Evolutionary conservation across 2,888 invertebrate genomes (phyloP).

Genomic region (Pyrocoelia pectoralis): DNA sequence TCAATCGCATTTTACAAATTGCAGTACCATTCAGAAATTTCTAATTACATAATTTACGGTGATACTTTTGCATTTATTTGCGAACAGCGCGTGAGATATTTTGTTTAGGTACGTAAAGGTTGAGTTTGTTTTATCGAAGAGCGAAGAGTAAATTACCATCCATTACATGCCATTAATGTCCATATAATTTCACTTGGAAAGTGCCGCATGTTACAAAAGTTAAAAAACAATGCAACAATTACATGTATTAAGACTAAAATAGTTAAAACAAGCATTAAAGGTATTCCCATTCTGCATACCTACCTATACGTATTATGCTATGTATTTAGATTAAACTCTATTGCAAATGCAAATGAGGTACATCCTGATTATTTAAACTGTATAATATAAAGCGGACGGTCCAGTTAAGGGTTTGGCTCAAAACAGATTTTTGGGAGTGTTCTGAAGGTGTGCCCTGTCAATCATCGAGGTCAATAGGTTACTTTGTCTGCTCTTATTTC

Average conservation of each 20-base stretch:
- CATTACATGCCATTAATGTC: conserved; percentile 4
- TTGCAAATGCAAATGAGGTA: conserved; percentile 32
- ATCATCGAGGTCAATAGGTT: conserved; percentile 45
- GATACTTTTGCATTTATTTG: no score
- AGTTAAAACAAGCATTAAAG: conserved; percentile 12
- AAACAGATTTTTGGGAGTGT: conserved; percentile 42
- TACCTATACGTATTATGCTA: conserved; percentile 12
- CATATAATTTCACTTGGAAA: conserved; percentile 11
- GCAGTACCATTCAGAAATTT: no score
- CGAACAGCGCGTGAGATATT: background rate
- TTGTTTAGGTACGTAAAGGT: background rate
- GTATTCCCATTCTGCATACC: conserved; percentile 12
- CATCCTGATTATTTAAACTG: conserved; percentile 33
- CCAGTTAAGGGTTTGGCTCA: conserved; percentile 42
- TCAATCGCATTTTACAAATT: no score
- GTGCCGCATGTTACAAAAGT: conserved; percentile 4
- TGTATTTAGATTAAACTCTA: conserved; percentile 28
- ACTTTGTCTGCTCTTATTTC: conserved; percentile 27
- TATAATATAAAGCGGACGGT: conserved; percentile 36
- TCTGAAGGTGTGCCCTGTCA: conserved; percentile 43
- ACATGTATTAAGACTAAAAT: conserved; percentile 14
- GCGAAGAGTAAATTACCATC: background rate
- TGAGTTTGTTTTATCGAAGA: background rate
- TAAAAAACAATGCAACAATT: conserved; percentile 13
- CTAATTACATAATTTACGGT: no score